Conservation (phyloP, 2,888 invertebrate genomes). For the Myathropa florea region DNA sequence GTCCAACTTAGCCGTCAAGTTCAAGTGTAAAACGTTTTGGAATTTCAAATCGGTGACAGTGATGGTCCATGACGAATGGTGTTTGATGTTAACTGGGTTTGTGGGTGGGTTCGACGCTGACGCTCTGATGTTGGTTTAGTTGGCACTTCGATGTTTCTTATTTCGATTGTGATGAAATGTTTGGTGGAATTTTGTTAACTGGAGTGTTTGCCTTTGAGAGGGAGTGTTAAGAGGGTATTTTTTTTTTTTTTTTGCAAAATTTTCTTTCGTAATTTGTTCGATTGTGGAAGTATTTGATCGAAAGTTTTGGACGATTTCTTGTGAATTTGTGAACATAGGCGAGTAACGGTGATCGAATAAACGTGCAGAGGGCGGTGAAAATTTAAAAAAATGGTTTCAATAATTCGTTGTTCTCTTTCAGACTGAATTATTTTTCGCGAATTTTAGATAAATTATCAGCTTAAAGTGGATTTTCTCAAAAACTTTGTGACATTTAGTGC, state of each 20-base stretch:
- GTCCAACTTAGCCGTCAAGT: slow-evolving; percentile 45
- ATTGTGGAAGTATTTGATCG: no score
- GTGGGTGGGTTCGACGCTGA: slow-evolving; percentile 38
- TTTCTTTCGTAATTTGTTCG: background rate
- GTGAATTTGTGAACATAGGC: no score
- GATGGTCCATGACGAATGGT: slow-evolving; percentile 41
- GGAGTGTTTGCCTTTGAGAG: background rate
- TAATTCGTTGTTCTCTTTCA: no score
- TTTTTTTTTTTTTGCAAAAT: background rate
- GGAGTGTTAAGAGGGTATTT: background rate
- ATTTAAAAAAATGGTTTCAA: no score
- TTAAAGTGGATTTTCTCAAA: no score
- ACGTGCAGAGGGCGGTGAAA: no score
- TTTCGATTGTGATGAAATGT: background rate
- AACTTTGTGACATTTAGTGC: no score
- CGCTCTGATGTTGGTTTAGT: background rate
- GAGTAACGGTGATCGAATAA: no score
- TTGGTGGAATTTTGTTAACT: no score
- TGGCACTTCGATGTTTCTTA: background rate
- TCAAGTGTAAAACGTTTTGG: slow-evolving; percentile 62
- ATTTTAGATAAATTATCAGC: no score
- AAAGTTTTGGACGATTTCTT: no score
- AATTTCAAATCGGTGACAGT: slow-evolving; percentile 36
- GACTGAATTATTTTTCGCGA: no score
- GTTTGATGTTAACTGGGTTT: background rate